Base-by-base conservation (phyloP, 2,888 invertebrate species). In the Electrophaes corylata region DNA sequence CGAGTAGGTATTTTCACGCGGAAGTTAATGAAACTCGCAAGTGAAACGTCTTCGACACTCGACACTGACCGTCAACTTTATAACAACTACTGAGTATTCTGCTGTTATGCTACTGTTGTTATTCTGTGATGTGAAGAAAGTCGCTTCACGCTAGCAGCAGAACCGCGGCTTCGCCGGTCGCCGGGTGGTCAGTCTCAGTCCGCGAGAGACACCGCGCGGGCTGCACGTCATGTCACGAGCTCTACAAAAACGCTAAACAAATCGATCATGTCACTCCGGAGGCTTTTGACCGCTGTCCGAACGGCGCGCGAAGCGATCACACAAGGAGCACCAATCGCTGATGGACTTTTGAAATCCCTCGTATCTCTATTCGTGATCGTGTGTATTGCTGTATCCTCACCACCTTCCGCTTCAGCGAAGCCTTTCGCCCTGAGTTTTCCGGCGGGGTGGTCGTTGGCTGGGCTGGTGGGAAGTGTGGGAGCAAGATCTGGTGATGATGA, bases 351-450 rank as follows among this genome's bases (percentile, higher is more conserved):
- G 20, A 90, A 91, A 71, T 88, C 89, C 20, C 61, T 91, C 29
- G 71, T 91, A 33, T 88, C 91, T 5, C 71, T 92, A 16, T 65
- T 88, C 43, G 85, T 92, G 56, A 87, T 88, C 54, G 86, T 84
- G 69, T 89, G 86, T 63, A 88, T 92, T 33, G 88, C 91, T 33
- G 83, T 90, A 35, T 86, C 89, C 0, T 87, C 91, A 2, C 91
- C 92, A 1, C 91, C 88, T 12, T 71, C 85, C 52, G 92, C 87
- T 4, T 86, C 86, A 0, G 92, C 92, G 23, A 91, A 91, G 56
- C 92, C 92, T 8, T 91, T 92, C 64, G 80, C 87, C 57, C 82
- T 92, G 61, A 86, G 86, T 63, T 88, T 92, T 54, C 91, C 92
- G 5, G 86, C 91, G 14, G 88, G 90, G 3, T 91, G 91, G 89